phyloP scores from a whole-genome alignment of 2,113 vertebrate genomes.

The Rhinoptilus africanus region DNA sequence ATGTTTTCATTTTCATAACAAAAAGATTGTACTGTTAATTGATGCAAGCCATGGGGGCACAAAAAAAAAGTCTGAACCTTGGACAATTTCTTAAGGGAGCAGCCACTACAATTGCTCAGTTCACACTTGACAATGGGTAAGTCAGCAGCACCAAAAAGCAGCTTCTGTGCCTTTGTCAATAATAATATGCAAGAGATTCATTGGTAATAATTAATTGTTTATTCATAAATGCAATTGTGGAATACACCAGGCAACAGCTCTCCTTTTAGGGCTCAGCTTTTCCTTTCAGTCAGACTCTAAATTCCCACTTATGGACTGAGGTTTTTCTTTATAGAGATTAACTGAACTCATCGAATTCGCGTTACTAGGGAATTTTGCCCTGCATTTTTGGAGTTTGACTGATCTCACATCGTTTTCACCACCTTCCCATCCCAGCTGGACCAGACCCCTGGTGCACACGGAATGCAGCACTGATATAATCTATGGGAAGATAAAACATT shows the following conservation, averaged over 20 bases:
- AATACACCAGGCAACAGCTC: background rate
- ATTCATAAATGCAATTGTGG: background rate
- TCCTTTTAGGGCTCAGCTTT: background rate
- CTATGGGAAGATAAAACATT: background rate
- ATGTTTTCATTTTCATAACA: constrained; percentile 33
- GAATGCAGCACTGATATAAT: background rate
- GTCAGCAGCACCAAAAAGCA: background rate
- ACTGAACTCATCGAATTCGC: background rate
- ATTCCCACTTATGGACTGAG: background rate
- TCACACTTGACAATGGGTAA: background rate
- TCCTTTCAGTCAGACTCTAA: background rate
- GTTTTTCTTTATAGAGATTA: background rate
- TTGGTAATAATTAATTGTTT: background rate
- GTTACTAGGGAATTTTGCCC: background rate
- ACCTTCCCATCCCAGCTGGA: background rate
- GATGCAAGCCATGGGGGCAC: background rate
- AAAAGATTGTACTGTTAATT: constrained; percentile 50
- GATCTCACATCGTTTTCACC: background rate
- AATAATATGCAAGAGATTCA: background rate
- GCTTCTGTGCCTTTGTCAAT: background rate
- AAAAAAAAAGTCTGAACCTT: constrained; percentile 26
- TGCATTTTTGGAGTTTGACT: background rate
- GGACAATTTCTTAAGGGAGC: constrained; percentile 20
- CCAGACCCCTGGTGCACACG: background rate
- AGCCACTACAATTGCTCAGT: constrained; percentile 12